A percentile compares a stretch with the other conserved stretches of the same genome.
Evolutionary conservation across 2,797 vertebrate species (phyloP).

Genomic region (Acanthis flammea): DNA sequence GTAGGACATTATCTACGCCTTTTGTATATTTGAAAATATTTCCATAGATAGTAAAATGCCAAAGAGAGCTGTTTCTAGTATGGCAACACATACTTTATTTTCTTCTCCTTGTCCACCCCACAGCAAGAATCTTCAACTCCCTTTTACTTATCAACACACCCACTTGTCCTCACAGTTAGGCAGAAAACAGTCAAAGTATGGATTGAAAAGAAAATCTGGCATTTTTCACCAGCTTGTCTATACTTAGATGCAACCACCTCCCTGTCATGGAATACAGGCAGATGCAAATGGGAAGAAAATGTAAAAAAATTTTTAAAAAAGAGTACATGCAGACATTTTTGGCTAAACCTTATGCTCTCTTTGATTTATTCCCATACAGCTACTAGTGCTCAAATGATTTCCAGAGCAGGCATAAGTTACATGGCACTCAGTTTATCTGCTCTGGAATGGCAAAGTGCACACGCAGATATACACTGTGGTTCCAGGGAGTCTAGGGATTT

Average conservation of each 20-base stretch:
- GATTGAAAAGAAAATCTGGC: not conserved
- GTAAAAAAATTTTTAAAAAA: not conserved
- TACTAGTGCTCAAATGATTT: not conserved
- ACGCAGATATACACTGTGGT: constrained; percentile 33
- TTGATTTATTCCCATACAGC: not conserved
- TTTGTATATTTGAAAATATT: not conserved
- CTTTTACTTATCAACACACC: not conserved
- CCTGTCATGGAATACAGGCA: not conserved
- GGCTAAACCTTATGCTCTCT: not conserved
- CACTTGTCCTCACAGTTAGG: not conserved
- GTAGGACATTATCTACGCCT: not conserved
- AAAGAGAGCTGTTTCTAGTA: not conserved
- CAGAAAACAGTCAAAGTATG: not conserved
- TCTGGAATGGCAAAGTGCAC: constrained; percentile 35
- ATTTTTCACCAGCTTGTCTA: not conserved
- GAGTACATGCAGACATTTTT: not conserved
- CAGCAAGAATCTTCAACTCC: not conserved
- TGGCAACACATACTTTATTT: not conserved
- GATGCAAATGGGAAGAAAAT: not conserved
- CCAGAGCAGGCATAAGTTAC: not conserved
- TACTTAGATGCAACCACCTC: not conserved
- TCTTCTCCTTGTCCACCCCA: not conserved
- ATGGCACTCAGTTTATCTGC: constrained; percentile 45
- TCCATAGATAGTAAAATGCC: not conserved
- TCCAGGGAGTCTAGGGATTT: constrained; percentile 65